Conservation (phyloP, 2,888 invertebrate species). For the Philonicus albiceps region DNA sequence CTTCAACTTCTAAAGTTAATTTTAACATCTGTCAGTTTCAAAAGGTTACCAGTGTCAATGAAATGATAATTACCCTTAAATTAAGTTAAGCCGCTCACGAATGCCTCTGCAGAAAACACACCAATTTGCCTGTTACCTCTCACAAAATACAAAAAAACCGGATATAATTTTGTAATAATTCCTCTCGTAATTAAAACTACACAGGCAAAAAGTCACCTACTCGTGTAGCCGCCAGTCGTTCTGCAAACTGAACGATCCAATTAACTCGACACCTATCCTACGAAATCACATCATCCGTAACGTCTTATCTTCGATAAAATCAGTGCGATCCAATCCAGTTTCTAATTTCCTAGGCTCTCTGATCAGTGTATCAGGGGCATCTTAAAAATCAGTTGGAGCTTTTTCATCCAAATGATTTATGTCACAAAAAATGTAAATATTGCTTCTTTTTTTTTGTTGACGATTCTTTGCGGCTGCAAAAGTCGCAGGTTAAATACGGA, state of each 20-base stretch:
- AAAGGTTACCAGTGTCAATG: not conserved
- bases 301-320: conserved; percentile 22
- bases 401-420: conserved; percentile 31
- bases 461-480: not conserved
- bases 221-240: not conserved
- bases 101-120: not conserved
- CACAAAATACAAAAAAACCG: too few species aligned
- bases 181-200: not conserved
- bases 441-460: not conserved
- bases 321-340: conserved; percentile 17
- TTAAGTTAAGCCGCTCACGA: not conserved
- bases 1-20: not conserved
- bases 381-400: not conserved
- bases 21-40: not conserved
- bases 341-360: conserved; percentile 13
- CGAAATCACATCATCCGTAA: conserved; percentile 8
- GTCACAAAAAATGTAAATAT: conserved; percentile 39
- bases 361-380: not conserved
- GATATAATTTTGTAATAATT: conserved; percentile 19
- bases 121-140: not conserved
- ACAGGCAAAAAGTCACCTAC: not conserved
- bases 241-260: conserved; percentile 18
- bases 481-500: not conserved
- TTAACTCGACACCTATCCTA: conserved; percentile 40
- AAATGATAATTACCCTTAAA: not conserved